Base-by-base conservation (phyloP, 2,888 invertebrate species). In the Neoaliturus tenellus region DNA sequence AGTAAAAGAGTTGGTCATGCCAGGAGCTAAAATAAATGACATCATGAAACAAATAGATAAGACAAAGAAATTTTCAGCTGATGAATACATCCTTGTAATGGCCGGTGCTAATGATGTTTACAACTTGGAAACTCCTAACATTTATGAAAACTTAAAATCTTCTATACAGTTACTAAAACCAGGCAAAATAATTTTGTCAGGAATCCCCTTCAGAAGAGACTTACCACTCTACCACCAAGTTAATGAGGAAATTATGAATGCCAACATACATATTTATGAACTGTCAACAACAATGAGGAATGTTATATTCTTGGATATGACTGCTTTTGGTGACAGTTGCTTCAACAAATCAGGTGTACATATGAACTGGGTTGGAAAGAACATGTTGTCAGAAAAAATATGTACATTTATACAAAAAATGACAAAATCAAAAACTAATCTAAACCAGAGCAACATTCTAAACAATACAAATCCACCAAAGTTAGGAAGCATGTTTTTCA, bases 301-400 rank as follows among this genome's bases (percentile, higher is more conserved):
- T 20, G 23, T 55, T 55, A 10, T 23, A 6, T 55, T 55, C 23
- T n/a, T 55, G 55, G 55, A 55, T 23, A 55, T 55, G 55, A 55
- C 55, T 5, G n/a, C 55, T 20, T 20, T 55, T 17, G n/a, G 20
- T 55, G 55, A 55, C 23, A 55, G 17, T 17, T 55, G 55, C 55
- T 55, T 55, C 17, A 55, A 55, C 55, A 20, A 17, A 20, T 55
- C 23, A 6, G 23, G 55, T 55, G 55, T 55, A 10, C 55, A 55
- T 55, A 55, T 55, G 55, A 55, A 55, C 55, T 23, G n/a, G 23
- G 20, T 55, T 17, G 55, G 55, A 55, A 55, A 55, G 55, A 55
- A 23, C 55, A 55, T 10, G n/a, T 55, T 55, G 23, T 20, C 55
- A 55, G 39, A 39, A 39, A 39, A 39, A 12, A 39, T 39, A 5